Evolutionary conservation across 2,797 vertebrate genomes (phyloP).

Genomic region (Craterocephalus amniculus): DNA sequence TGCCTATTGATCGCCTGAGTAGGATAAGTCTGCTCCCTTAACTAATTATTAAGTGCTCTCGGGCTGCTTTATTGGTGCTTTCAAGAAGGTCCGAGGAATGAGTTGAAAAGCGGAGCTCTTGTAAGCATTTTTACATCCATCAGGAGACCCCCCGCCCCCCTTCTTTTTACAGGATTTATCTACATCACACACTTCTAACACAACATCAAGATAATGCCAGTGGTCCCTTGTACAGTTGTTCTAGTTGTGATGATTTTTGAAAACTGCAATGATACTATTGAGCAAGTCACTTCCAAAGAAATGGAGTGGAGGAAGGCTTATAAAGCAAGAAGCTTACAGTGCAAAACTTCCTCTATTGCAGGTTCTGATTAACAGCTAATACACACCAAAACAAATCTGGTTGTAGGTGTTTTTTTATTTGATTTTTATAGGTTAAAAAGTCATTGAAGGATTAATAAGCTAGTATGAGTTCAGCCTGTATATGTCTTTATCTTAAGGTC

Average conservation of each 20-base stretch:
- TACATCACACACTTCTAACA: constrained; percentile 15
- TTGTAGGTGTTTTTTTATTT: not conserved
- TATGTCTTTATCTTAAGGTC: not conserved
- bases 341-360: constrained; percentile 2
- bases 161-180: constrained; percentile 27
- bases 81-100: constrained; percentile 72
- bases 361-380: constrained; percentile 27
- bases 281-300: constrained; percentile 12
- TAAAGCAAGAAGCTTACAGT: not conserved
- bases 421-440: not conserved
- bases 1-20: constrained; percentile 81
- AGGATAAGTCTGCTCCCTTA: constrained; percentile 73
- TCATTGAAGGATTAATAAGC: not conserved
- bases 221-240: constrained; percentile 21
- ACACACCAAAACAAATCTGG: not conserved
- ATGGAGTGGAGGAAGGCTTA: constrained; percentile 4
- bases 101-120: constrained; percentile 57
- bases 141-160: constrained; percentile 41
- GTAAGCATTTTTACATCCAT: constrained; percentile 58
- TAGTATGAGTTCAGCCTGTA: not conserved
- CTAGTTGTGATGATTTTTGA: constrained; percentile 1
- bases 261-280: constrained; percentile 1
- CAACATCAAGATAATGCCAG: constrained; percentile 6
- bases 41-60: constrained; percentile 85
- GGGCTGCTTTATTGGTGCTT: constrained; percentile 80